phyloP scores from a whole-genome alignment of 2,888 invertebrate genomes.

The Lasioglossum vierecki region DNA sequence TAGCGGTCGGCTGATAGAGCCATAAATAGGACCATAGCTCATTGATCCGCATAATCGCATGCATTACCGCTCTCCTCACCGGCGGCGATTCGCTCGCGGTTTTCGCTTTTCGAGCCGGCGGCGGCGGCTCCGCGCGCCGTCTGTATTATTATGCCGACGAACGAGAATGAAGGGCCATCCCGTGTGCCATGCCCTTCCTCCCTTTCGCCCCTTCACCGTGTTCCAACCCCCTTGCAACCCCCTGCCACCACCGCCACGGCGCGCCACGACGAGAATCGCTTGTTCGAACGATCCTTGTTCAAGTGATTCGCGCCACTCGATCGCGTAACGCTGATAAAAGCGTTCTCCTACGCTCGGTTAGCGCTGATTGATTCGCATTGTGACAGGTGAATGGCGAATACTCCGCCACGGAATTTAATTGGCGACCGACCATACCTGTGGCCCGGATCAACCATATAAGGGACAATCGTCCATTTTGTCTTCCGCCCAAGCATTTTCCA shows the following conservation, averaged over 20 bases:
- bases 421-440: neutral
- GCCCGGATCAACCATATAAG: neutral
- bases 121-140: conserved; percentile 75
- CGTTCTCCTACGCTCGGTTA: conserved; percentile 28
- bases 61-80: conserved; percentile 79
- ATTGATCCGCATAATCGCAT: conserved; percentile 83
- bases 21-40: conserved; percentile 82
- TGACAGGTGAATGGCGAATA: conserved; percentile 59
- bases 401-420: conserved; percentile 25
- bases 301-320: conserved; percentile 53
- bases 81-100: conserved; percentile 75
- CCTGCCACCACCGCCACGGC: conserved; percentile 13
- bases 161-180: conserved; percentile 62
- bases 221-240: conserved; percentile 9
- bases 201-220: neutral
- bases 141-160: conserved; percentile 79
- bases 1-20: conserved; percentile 78
- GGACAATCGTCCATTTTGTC: neutral
- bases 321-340: conserved; percentile 51
- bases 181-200: conserved; percentile 16
- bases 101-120: conserved; percentile 81
- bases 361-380: conserved; percentile 43
- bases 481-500: neutral
- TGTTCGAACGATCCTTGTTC: conserved; percentile 23
- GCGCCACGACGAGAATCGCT: neutral